Evolutionary conservation across 2,888 invertebrate species (phyloP).

Genomic region (Lymantria monacha): DNA sequence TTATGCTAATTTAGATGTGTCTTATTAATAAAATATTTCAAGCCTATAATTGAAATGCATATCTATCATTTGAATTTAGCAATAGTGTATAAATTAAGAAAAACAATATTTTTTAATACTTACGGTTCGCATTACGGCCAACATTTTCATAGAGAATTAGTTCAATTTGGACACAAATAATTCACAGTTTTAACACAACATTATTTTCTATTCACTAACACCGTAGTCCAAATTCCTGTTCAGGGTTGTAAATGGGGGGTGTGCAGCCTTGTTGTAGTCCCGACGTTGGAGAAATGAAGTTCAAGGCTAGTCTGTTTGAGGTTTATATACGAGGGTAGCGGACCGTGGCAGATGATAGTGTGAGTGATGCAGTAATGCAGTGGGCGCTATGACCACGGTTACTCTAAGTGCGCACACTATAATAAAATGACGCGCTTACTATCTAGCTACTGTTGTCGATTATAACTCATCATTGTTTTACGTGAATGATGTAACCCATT

Average conservation of each 20-base stretch:
- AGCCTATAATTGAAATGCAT: background rate
- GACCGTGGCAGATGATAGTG: conserved; percentile 58
- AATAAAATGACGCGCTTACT: background rate
- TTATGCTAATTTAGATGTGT: conserved; percentile 1
- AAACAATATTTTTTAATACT: conserved; percentile 32
- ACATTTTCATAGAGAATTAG: conserved; percentile 48
- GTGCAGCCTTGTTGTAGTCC: conserved; percentile 34
- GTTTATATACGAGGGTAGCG: conserved; percentile 79
- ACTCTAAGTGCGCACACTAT: conserved; percentile 48
- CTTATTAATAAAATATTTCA: conserved; percentile 2
- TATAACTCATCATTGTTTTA: too few relatives aligned
- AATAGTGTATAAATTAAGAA: background rate
- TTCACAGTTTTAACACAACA: conserved; percentile 51
- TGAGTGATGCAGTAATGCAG: conserved; percentile 44
- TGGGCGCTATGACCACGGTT: conserved; percentile 27
- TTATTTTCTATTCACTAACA: conserved; percentile 41
- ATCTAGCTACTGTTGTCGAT: too few relatives aligned
- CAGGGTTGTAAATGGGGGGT: conserved; percentile 18
- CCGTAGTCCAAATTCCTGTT: conserved; percentile 33
- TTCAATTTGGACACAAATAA: conserved; percentile 49
- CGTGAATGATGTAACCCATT: too few relatives aligned
- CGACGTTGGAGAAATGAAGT: conserved; percentile 72
- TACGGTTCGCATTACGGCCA: conserved; percentile 64
- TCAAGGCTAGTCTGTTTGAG: conserved; percentile 70
- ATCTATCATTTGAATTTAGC: background rate